Conservation (phyloP, 2,888 invertebrate genomes). For the Andricus quercusramuli region DNA sequence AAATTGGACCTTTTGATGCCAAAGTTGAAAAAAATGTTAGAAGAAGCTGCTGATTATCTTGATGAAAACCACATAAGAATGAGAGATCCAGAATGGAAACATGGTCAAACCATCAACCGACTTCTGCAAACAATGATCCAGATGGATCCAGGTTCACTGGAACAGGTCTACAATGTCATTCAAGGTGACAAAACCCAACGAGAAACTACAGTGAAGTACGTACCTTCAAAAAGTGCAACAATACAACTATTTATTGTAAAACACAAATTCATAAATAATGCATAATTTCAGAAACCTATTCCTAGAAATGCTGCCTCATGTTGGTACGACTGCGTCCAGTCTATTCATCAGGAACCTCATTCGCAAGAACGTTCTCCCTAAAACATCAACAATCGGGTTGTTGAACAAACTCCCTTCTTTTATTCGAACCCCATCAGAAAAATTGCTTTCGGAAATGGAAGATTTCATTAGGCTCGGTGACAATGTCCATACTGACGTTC, state of each 20-base stretch:
- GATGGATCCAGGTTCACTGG: conserved; percentile 70
- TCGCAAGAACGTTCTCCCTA: conserved; percentile 68
- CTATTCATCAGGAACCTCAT: conserved; percentile 76
- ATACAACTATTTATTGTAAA: background rate
- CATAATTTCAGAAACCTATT: conserved; percentile 71
- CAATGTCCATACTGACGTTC: conserved; percentile 62
- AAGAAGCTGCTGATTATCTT: conserved; percentile 71
- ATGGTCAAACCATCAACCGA: conserved; percentile 73
- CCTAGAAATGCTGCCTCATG: conserved; percentile 77
- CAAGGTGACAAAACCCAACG: conserved; percentile 54
- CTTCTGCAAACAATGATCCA: conserved; percentile 68
- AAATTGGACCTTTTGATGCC: conserved; percentile 64
- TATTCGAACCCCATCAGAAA: conserved; percentile 75
- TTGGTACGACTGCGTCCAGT: conserved; percentile 78
- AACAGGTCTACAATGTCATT: conserved; percentile 64
- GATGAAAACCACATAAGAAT: conserved; percentile 72
- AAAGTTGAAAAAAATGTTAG: conserved; percentile 69
- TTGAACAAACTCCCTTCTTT: conserved; percentile 77
- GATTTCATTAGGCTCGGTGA: conserved; percentile 66
- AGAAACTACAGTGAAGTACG: conserved; percentile 61
- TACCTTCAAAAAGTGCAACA: conserved; percentile 20
- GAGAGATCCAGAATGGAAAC: conserved; percentile 69
- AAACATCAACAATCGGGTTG: conserved; percentile 69
- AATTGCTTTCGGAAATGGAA: conserved; percentile 74
- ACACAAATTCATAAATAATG: conserved; percentile 6